Percentiles rank a stretch among this genome's conserved stretches.
These are phyloP conservation scores for Aulostomus chinensis DNA, from an alignment of 2,797 vertebrate species.

Conservation along the genomic window DNA sequence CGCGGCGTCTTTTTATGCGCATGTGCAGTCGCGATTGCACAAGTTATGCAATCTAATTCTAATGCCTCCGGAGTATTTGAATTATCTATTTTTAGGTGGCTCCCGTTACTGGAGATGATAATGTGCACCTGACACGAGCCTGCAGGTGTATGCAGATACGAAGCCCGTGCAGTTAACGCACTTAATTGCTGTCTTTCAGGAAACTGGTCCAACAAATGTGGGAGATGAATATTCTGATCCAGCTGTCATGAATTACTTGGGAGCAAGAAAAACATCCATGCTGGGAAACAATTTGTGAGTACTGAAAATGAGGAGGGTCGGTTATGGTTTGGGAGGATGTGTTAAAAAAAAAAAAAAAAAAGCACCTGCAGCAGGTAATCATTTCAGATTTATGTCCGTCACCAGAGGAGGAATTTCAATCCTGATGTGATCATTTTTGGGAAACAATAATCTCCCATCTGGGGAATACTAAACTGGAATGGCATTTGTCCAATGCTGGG, in stretches of 20 bases:
- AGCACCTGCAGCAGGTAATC: not conserved
- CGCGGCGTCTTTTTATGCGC: slow-evolving; percentile 18
- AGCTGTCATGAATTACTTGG: slow-evolving; percentile 88
- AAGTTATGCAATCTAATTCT: slow-evolving; percentile 32
- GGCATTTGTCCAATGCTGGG: not conserved
- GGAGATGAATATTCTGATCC: slow-evolving; percentile 92
- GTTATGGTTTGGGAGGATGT: not conserved
- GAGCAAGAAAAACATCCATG: slow-evolving; percentile 87
- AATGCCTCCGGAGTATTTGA: slow-evolving; percentile 17
- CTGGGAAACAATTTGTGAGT: slow-evolving; percentile 98
- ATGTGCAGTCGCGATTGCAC: slow-evolving; percentile 25
- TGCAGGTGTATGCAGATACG: slow-evolving; percentile 25
- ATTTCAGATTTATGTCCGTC: not conserved
- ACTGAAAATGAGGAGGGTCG: slow-evolving; percentile 4
- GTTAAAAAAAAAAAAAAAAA: no score
- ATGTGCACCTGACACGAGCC: slow-evolving; percentile 42
- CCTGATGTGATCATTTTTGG: slow-evolving; percentile 5
- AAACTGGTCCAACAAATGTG: slow-evolving; percentile 93
- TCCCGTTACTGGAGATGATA: slow-evolving; percentile 50
- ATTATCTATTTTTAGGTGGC: slow-evolving; percentile 61
- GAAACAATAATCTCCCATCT: not conserved
- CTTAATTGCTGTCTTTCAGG: slow-evolving; percentile 76
- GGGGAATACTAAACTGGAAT: slow-evolving; percentile 1
- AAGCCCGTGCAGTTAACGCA: slow-evolving; percentile 3
- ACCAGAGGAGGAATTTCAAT: not conserved